Conservation (phyloP, 2,797 vertebrate genomes). For the Neosilurus hyrtlii region DNA sequence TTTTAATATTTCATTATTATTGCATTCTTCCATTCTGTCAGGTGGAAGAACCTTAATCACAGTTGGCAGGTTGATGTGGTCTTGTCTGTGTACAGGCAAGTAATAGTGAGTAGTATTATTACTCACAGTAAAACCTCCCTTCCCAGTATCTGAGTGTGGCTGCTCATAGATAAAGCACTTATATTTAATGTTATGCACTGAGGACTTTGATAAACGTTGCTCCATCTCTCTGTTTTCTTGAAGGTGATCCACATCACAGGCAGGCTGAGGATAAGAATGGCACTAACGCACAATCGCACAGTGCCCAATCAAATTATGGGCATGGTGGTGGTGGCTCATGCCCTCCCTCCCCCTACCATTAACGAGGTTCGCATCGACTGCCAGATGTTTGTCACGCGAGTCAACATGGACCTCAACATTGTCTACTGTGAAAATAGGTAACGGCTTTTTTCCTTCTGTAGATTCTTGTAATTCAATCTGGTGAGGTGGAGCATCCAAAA, state of each 20-base stretch:
- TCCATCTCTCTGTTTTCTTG: slow-evolving; percentile 25
- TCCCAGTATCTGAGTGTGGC: not conserved
- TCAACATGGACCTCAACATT: slow-evolving; percentile 99
- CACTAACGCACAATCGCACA: slow-evolving; percentile 87
- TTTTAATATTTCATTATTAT: slow-evolving; percentile 44
- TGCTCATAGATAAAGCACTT: not conserved
- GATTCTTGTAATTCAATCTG: not conserved
- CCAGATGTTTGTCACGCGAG: slow-evolving; percentile 98
- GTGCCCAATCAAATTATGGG: slow-evolving; percentile 96
- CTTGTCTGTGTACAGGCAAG: slow-evolving; percentile 22
- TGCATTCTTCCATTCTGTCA: not conserved
- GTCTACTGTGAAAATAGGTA: slow-evolving; percentile 99
- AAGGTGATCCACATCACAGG: slow-evolving; percentile 98
- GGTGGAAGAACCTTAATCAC: slow-evolving; percentile 13
- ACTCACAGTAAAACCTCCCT: slow-evolving; percentile 9
- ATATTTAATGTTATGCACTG: not conserved
- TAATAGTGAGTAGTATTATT: slow-evolving; percentile 9
- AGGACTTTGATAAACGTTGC: not conserved
- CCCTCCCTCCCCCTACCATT: slow-evolving; percentile 95
- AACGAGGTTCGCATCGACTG: slow-evolving; percentile 99
- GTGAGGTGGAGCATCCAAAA: not conserved
- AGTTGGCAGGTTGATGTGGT: slow-evolving; percentile 15
- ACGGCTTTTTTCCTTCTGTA: not conserved
- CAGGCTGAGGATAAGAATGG: slow-evolving; percentile 90
- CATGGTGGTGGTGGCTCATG: slow-evolving; percentile 95